Percentiles rank a stretch among this genome's conserved stretches.
Conservation (phyloP, 2,888 invertebrate species). For the Phengaris arion region DNA sequence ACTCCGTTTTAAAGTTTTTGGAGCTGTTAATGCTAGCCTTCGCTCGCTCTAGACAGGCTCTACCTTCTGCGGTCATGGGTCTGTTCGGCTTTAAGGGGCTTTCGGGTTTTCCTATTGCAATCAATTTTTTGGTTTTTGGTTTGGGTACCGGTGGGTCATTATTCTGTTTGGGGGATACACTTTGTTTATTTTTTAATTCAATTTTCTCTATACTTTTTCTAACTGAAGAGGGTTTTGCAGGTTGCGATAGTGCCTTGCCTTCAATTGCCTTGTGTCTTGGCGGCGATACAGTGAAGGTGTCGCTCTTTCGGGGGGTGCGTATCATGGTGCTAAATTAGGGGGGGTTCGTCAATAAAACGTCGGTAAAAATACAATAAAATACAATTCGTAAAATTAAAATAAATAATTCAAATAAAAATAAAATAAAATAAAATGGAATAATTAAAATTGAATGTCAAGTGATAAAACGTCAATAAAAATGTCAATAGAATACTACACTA, state of each 20-base stretch:
- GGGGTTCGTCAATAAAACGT: background rate
- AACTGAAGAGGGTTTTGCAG: background rate
- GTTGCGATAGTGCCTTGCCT: background rate
- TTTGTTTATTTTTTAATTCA: too few relatives aligned
- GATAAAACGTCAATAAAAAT: too few relatives aligned
- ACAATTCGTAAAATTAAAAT: too few relatives aligned
- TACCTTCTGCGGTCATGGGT: background rate
- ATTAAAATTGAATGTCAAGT: too few relatives aligned
- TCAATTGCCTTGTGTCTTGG: rapidly evolving
- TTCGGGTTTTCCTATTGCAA: background rate
- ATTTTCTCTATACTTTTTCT: background rate
- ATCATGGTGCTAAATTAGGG: background rate
- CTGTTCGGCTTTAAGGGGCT: background rate
- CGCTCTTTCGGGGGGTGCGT: background rate
- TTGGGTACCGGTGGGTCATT: too few relatives aligned
- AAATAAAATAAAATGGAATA: too few relatives aligned
- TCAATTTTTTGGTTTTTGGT: background rate
- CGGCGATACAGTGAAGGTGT: background rate
- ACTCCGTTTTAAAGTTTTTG: background rate
- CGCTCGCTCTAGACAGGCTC: background rate
- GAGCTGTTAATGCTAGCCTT: background rate
- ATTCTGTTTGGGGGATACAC: too few relatives aligned
- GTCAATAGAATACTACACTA: too few relatives aligned
- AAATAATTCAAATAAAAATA: too few relatives aligned
- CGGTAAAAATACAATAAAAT: too few relatives aligned